Evolutionary conservation across 2,113 vertebrate genomes (phyloP).

Genomic region (Prolemur simus): DNA sequence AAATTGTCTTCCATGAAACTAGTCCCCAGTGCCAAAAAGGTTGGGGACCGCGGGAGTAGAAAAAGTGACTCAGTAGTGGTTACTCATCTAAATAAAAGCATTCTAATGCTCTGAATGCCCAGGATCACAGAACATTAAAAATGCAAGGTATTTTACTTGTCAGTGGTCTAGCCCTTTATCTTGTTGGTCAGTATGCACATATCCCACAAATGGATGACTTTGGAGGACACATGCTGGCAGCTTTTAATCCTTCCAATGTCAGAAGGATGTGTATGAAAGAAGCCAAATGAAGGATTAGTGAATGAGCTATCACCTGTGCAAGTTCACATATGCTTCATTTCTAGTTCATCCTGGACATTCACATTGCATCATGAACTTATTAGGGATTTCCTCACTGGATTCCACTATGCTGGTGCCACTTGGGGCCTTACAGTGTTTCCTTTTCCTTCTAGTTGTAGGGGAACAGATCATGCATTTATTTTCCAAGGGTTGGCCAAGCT

Average conservation of each 20-base stretch:
- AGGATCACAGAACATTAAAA: slow-evolving; percentile 16
- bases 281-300: not conserved
- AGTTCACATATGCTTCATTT: not conserved
- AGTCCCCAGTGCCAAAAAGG: too few species aligned
- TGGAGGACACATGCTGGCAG: not conserved
- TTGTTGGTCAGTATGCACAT: not conserved
- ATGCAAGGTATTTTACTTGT: not conserved
- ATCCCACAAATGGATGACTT: not conserved
- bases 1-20: too few species aligned
- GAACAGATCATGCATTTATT: slow-evolving; percentile 5
- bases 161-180: not conserved
- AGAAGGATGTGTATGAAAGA: not conserved
- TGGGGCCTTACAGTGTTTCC: not conserved
- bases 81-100: slow-evolving; percentile 16
- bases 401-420: not conserved
- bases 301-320: not conserved
- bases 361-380: not conserved
- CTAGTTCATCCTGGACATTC: not conserved
- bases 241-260: slow-evolving; percentile 5
- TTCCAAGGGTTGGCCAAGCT: not conserved
- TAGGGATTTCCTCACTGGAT: not conserved
- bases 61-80: not conserved
- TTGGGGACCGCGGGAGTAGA: not conserved
- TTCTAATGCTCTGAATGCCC: not conserved
- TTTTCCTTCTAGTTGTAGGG: not conserved